phyloP scores from a whole-genome alignment of 2,113 vertebrate genomes.

The Quiscalus mexicanus region DNA sequence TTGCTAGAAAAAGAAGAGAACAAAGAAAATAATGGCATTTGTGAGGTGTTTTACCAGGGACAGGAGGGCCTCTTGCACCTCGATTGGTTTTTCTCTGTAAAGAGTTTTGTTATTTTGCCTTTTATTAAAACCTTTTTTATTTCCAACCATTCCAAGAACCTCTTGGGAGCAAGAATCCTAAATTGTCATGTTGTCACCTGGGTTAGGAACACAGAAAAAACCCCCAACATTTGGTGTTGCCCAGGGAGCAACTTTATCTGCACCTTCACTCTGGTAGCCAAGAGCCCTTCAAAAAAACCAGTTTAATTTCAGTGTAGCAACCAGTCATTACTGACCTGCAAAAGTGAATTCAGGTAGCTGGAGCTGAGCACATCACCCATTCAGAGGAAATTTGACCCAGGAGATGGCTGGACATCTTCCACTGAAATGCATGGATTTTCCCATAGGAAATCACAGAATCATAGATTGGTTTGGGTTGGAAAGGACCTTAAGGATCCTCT shows the following conservation, averaged over 20 bases:
- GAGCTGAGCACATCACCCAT: not conserved
- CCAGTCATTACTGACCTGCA: not conserved
- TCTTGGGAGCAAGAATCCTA: not conserved
- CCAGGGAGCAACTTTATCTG: not conserved
- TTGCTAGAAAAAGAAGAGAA: too few relatives aligned
- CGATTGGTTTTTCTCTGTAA: too few relatives aligned
- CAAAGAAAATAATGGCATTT: too few relatives aligned
- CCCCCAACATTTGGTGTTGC: not conserved
- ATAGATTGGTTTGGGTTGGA: not conserved
- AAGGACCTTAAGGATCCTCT: not conserved
- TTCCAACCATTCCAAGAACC: not conserved
- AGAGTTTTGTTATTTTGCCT: too few relatives aligned
- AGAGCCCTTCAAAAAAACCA: not conserved
- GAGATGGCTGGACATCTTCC: not conserved
- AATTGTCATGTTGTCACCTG: not conserved
- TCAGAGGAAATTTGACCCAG: not conserved
- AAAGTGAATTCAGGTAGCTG: not conserved
- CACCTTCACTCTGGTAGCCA: not conserved
- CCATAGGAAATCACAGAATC: not conserved
- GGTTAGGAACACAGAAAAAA: not conserved
- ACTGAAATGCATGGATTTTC: not conserved
- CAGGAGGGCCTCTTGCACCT: too few relatives aligned
- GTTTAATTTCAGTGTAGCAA: not conserved
- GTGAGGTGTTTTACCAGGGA: too few relatives aligned
- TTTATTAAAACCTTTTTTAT: too few relatives aligned